Evolutionary conservation across 2,113 vertebrate species (phyloP).

Genomic region (Oriolus oriolus): DNA sequence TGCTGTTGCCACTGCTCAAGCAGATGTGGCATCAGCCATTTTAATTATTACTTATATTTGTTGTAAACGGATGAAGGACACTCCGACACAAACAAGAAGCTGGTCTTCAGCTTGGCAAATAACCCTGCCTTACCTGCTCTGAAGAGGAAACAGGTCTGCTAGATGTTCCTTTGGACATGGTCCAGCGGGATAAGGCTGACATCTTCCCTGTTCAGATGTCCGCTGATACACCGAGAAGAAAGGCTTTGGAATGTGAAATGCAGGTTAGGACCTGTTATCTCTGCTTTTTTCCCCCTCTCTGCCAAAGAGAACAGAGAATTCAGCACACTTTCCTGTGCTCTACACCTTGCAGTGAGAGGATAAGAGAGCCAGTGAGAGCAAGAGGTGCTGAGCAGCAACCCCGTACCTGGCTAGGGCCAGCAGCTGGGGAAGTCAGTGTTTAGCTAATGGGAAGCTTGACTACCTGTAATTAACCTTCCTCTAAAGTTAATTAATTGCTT

Average conservation of each 20-base stretch:
- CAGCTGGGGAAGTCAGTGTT: not conserved
- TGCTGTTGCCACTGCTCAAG: not conserved
- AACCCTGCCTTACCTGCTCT: not conserved
- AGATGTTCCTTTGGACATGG: not conserved
- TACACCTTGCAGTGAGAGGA: no score
- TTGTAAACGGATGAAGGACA: not conserved
- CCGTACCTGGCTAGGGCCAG: accelerated
- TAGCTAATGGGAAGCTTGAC: not conserved
- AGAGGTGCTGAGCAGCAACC: not conserved
- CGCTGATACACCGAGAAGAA: accelerated
- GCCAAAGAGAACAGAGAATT: not conserved
- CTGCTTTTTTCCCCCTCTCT: not conserved
- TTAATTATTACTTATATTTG: not conserved
- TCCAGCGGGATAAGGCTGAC: not conserved
- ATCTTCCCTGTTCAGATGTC: not conserved
- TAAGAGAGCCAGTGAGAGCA: not conserved
- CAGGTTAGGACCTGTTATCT: not conserved
- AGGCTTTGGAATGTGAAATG: not conserved
- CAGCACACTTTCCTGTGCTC: not conserved
- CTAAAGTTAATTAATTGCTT: not conserved
- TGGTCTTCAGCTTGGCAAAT: not conserved
- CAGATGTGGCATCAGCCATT: not conserved
- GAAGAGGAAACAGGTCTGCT: not conserved
- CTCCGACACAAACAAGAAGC: not conserved
- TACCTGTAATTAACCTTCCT: not conserved